Evolutionary conservation across 2,113 vertebrate genomes (phyloP).

Genomic region (pig (Sus scrofa)): DNA sequence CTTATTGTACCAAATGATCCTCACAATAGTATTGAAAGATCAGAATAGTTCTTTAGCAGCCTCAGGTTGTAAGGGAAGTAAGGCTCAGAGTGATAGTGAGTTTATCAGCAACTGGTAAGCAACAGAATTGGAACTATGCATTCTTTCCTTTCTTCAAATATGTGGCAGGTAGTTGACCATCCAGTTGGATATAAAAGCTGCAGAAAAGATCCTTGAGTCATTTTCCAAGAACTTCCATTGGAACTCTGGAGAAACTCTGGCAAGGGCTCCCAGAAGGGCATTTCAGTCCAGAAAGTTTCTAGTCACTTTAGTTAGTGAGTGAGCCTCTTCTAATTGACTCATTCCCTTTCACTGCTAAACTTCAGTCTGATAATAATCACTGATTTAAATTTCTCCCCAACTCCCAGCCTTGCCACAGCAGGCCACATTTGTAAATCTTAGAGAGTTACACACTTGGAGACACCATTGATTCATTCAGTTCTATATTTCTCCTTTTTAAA

Average conservation of each 20-base stretch:
- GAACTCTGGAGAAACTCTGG: too few species aligned
- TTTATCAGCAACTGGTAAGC: not conserved
- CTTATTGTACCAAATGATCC: not conserved
- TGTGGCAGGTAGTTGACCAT: not conserved
- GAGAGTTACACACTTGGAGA: not conserved
- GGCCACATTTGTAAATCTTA: not conserved
- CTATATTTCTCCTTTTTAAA: not conserved
- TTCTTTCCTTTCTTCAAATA: not conserved
- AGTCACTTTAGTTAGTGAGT: not conserved
- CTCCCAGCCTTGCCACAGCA: not conserved
- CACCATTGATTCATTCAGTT: not conserved
- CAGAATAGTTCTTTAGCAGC: not conserved
- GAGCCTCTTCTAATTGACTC: not conserved
- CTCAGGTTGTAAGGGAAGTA: not conserved
- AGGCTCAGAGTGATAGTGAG: not conserved
- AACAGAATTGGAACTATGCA: not conserved
- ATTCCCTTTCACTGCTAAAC: not conserved
- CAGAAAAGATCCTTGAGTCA: too few species aligned
- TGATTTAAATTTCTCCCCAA: not conserved
- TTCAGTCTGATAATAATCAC: not conserved
- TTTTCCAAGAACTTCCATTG: not conserved
- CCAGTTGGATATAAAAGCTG: not conserved
- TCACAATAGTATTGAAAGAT: not conserved
- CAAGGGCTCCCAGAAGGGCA: not conserved
- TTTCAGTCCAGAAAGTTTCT: not conserved